phyloP scores from a whole-genome alignment of 2,113 vertebrate species.

The Grus americana region DNA sequence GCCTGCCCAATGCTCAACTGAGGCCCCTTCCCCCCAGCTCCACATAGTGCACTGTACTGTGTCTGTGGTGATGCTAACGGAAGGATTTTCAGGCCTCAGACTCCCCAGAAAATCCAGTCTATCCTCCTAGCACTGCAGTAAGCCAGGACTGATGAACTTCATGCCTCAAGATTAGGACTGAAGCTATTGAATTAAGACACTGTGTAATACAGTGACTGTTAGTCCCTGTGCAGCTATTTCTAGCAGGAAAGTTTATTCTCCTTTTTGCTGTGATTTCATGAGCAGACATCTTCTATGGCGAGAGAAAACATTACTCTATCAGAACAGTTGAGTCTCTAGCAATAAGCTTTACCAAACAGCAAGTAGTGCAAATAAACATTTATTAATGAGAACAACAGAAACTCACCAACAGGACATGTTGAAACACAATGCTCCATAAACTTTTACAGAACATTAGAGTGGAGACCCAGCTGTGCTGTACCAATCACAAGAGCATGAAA shows the following conservation, averaged over 20 bases:
- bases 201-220: not conserved
- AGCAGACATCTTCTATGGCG: not conserved
- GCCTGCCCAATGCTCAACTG: not conserved
- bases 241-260: not conserved
- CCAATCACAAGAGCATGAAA: not conserved
- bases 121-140: not conserved
- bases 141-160: not conserved
- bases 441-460: not conserved
- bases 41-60: accelerated
- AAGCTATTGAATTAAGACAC: not conserved
- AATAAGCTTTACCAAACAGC: not conserved
- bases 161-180: not conserved
- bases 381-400: not conserved
- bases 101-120: not conserved
- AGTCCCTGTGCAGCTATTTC: not conserved
- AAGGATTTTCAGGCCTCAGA: not conserved
- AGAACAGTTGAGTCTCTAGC: not conserved
- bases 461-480: not conserved
- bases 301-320: not conserved
- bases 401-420: not conserved
- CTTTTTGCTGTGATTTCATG: not conserved
- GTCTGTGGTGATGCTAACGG: not conserved
- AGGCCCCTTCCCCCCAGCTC: not conserved
- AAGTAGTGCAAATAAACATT: not conserved
- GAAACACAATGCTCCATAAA: not conserved